Percentiles rank a stretch among this genome's conserved stretches.
phyloP scores from a whole-genome alignment of 35 echinoderm and acorn worm genomes.

The Heliocidaris tuberculata region DNA sequence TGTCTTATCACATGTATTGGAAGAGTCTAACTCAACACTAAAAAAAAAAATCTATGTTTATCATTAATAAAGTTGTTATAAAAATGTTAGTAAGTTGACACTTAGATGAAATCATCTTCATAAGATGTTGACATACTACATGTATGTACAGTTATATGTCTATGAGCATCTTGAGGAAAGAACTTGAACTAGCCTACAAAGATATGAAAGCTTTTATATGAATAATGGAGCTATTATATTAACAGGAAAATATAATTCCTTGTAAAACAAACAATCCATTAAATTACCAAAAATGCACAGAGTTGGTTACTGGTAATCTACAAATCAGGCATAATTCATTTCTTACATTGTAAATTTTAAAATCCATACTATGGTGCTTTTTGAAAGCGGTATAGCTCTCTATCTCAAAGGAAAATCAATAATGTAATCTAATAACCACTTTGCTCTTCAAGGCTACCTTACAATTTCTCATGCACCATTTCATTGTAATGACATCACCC shows the following conservation, averaged over 20 bases:
- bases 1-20: no score
- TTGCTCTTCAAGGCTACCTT: not conserved
- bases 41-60: no score
- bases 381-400: not conserved
- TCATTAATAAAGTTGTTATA: no score
- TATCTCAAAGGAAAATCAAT: not conserved
- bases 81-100: no score
- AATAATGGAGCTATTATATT: no score
- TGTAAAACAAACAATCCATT: not conserved
- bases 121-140: not conserved
- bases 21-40: no score
- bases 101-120: not conserved
- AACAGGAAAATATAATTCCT: not conserved
- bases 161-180: not conserved
- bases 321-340: not conserved
- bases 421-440: constrained; percentile 12
- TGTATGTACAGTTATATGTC: no score
- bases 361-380: not conserved
- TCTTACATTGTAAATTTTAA: not conserved
- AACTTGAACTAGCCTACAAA: not conserved
- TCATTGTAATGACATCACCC: not conserved
- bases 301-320: not conserved
- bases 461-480: not conserved
- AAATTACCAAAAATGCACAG: not conserved
- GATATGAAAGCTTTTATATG: no score